phyloP scores from a whole-genome alignment of 2,888 invertebrate genomes.

The Limulus polyphemus region DNA sequence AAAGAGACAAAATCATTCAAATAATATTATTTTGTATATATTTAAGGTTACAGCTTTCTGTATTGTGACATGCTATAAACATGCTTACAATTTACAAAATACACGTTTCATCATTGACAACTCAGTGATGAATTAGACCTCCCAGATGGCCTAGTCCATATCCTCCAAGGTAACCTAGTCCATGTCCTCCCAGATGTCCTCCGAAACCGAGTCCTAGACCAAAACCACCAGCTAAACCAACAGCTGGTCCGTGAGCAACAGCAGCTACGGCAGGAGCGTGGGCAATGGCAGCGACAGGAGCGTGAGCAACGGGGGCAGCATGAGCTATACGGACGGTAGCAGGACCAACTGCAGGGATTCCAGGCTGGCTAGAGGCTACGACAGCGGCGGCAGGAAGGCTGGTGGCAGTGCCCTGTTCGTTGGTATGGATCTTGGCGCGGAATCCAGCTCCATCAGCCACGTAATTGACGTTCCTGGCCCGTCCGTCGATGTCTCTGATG shows the following conservation, averaged over 20 bases:
- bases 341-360: constrained; percentile 1
- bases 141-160: too few species aligned
- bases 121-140: too few species aligned
- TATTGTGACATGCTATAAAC: too few species aligned
- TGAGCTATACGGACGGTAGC: neutral
- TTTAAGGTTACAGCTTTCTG: too few species aligned
- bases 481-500: constrained; percentile 15
- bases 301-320: constrained; percentile 1
- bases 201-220: neutral
- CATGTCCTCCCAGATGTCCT: neutral
- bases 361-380: neutral
- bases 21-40: too few species aligned
- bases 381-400: constrained; percentile 9
- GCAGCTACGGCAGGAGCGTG: constrained; percentile 1
- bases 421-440: constrained; percentile 13
- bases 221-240: constrained; percentile 2
- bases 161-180: neutral
- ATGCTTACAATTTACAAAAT: too few species aligned
- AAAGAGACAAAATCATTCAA: too few species aligned
- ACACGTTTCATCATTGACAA: too few species aligned
- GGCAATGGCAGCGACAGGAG: constrained; percentile 1
- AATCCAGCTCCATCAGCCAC: constrained; percentile 16
- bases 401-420: constrained; percentile 13
- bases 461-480: constrained; percentile 7
- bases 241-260: neutral